These are phyloP conservation scores for Tanaodytes sp. DNA, from an alignment of 2,888 invertebrate genomes.

Conservation along the genomic window DNA sequence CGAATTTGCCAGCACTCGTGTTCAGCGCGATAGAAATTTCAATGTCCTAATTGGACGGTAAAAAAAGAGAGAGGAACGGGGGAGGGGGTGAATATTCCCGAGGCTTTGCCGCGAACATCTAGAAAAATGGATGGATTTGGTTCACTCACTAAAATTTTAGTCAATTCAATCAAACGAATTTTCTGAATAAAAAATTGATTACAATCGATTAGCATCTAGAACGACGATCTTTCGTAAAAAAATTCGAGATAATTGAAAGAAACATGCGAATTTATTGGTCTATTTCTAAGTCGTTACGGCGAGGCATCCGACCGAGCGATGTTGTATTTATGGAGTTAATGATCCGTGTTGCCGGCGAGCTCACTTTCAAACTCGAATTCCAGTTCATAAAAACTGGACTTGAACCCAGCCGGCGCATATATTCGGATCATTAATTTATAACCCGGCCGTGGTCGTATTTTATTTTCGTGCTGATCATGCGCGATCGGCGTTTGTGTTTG, in stretches of 20 bases:
- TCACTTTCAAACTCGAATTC: slow-evolving; percentile 29
- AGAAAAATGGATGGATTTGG: too few relatives aligned
- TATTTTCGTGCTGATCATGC: slow-evolving; percentile 32
- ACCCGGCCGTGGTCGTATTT: slow-evolving; percentile 19
- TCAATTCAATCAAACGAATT: too few relatives aligned
- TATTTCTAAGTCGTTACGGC: slow-evolving; percentile 38
- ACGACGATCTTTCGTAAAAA: too few relatives aligned
- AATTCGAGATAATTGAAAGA: slow-evolving; percentile 40
- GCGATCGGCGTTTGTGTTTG: slow-evolving; percentile 25
- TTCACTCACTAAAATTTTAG: too few relatives aligned
- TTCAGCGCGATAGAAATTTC: slow-evolving; percentile 50
- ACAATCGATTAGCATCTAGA: too few relatives aligned
- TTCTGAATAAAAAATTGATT: too few relatives aligned
- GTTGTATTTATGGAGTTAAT: slow-evolving; percentile 48
- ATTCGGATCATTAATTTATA: slow-evolving; percentile 43
- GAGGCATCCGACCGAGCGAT: not conserved
- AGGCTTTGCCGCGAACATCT: too few relatives aligned
- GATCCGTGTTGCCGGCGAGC: slow-evolving; percentile 35
- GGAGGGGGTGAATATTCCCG: too few relatives aligned
- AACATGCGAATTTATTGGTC: slow-evolving; percentile 31
- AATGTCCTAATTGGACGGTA: slow-evolving; percentile 52
- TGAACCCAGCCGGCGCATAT: slow-evolving; percentile 29
- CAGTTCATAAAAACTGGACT: slow-evolving; percentile 38
- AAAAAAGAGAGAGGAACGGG: too few relatives aligned
- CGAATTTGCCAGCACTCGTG: slow-evolving; percentile 54